phyloP scores from a whole-genome alignment of 2,113 vertebrate species.

The Pelecanus crispus region DNA sequence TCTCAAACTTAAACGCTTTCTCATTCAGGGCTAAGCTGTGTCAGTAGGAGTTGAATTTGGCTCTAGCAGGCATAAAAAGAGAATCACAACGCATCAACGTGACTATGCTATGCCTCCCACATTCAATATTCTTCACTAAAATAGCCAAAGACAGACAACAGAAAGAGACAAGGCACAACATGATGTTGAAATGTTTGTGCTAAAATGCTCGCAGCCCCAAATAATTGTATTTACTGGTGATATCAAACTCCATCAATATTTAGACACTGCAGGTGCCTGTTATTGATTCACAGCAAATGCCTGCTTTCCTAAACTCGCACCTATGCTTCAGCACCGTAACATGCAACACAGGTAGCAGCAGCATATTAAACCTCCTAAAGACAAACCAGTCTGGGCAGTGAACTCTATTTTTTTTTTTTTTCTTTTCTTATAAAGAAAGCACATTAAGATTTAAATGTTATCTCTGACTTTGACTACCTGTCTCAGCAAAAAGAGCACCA shows the following conservation, averaged over 20 bases:
- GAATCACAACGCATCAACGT: neutral
- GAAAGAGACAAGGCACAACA: neutral
- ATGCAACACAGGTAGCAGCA: neutral
- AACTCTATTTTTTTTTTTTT: neutral
- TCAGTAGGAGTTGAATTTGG: neutral
- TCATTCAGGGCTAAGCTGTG: neutral
- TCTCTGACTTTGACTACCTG: slow-evolving; percentile 25
- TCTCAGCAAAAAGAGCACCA: slow-evolving; percentile 14
- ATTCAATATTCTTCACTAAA: neutral
- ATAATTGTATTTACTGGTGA: neutral
- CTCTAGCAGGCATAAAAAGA: neutral
- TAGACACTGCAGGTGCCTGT: neutral
- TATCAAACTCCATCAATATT: neutral
- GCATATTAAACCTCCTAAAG: neutral
- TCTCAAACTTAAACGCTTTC: neutral
- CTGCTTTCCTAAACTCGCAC: neutral
- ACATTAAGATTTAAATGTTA: slow-evolving; percentile 35
- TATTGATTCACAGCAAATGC: neutral
- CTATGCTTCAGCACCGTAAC: neutral
- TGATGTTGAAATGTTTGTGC: neutral
- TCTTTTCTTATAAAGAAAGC: too few species aligned
- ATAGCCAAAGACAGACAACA: neutral
- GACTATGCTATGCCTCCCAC: neutral
- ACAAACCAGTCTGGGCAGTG: neutral
- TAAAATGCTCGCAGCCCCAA: neutral